Evolutionary conservation across 1,140 invertebrate species (phyloP).

Genomic region (Papilio dardanus): DNA sequence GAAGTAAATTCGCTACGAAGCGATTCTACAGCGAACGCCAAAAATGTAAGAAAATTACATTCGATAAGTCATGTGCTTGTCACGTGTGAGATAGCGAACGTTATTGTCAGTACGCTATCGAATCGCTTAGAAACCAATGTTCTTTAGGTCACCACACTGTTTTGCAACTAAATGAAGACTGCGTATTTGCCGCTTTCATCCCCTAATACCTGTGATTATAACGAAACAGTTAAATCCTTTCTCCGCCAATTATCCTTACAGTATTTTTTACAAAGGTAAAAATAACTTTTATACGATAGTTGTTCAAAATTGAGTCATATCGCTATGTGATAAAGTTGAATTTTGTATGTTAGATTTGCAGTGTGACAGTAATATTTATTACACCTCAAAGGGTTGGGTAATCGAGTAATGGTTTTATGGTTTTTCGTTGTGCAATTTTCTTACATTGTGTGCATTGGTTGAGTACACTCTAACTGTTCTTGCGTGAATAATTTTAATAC

Average conservation of each 20-base stretch:
- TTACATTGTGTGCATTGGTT: conserved; percentile 61
- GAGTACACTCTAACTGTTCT: conserved; percentile 50
- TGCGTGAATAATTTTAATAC: neutral
- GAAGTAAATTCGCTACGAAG: no score
- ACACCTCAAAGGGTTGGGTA: conserved; percentile 78
- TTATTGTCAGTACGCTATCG: no score
- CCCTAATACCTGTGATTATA: conserved; percentile 73
- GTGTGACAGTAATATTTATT: conserved; percentile 76
- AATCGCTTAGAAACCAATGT: no score
- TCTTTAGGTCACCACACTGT: no score
- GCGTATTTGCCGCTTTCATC: conserved; percentile 55
- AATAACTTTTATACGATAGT: conserved; percentile 34
- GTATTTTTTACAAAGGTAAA: conserved; percentile 61
- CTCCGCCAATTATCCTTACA: conserved; percentile 73
- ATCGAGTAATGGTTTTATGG: conserved; percentile 77
- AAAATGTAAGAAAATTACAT: no score
- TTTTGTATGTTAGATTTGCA: conserved; percentile 41
- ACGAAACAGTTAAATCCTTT: conserved; percentile 60
- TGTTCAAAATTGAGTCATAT: conserved; percentile 26
- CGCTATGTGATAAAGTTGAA: conserved; percentile 32
- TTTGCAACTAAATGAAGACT: conserved; percentile 64
- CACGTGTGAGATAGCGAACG: no score
- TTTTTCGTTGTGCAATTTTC: conserved; percentile 78
- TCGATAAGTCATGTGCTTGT: no score
- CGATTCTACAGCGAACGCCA: no score